A percentile compares a stretch with the other conserved stretches of the same genome.
These are phyloP conservation scores for Drosophila parthenogenetica DNA, from an alignment of 2,888 invertebrate species.

Conservation along the genomic window DNA sequence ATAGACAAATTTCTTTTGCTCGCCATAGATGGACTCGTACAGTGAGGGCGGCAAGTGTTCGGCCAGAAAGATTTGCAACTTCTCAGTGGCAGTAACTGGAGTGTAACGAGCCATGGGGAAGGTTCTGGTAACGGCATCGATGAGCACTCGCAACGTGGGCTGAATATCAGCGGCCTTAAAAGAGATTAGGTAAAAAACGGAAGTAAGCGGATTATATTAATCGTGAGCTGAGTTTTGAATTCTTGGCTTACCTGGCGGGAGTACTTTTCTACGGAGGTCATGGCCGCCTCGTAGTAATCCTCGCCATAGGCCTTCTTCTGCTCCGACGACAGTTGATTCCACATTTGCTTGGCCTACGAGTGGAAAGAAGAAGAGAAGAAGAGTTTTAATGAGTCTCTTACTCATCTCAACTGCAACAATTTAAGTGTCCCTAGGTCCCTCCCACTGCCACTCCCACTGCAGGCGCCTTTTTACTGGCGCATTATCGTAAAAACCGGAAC, in stretches of 20 bases:
- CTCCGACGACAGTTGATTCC: conserved; percentile 91
- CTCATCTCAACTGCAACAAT: conserved; percentile 43
- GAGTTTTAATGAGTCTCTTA: conserved; percentile 60
- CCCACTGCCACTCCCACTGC: not conserved
- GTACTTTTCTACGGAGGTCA: conserved; percentile 92
- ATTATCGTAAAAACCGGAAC: conserved; percentile 67
- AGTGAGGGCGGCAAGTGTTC: conserved; percentile 93
- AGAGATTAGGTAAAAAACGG: too few species aligned
- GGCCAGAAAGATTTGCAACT: conserved; percentile 91
- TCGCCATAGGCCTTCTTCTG: conserved; percentile 92
- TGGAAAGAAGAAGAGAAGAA: conserved; percentile 34
- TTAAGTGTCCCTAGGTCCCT: conserved; percentile 36
- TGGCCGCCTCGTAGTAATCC: conserved; percentile 92
- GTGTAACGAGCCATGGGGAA: conserved; percentile 94
- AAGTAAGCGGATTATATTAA: conserved; percentile 30
- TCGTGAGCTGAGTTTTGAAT: not conserved
- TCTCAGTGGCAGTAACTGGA: conserved; percentile 91
- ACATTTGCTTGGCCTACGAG: conserved; percentile 91
- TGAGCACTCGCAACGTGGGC: conserved; percentile 90
- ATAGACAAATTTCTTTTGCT: conserved; percentile 74
- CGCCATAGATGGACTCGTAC: conserved; percentile 91
- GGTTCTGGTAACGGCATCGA: conserved; percentile 91
- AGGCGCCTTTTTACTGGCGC: conserved; percentile 6
- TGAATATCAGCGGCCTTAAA: conserved; percentile 90
- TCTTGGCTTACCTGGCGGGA: conserved; percentile 86